Conservation (phyloP, 1,140 invertebrate genomes). For the Megalopta genalis region DNA sequence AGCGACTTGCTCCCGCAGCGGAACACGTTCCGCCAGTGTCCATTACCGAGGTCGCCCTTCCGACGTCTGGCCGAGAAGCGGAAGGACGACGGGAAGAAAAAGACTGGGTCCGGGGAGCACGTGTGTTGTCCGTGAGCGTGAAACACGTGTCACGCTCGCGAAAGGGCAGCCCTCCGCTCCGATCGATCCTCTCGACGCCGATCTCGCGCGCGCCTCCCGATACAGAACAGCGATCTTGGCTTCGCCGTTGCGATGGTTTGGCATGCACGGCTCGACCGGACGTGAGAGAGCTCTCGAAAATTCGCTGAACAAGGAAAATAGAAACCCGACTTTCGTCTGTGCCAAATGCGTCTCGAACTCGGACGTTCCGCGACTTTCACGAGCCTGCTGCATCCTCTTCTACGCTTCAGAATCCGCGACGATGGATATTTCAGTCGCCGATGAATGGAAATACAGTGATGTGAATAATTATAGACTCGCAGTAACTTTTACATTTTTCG, state of each 20-base stretch:
- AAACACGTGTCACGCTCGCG: constrained; percentile 35
- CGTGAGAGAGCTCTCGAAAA: constrained; percentile 5
- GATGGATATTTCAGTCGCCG: background rate
- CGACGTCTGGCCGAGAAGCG: constrained; percentile 20
- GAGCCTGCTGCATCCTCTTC: constrained; percentile 13
- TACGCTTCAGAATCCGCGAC: background rate
- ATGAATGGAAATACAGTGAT: no score
- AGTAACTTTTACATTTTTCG: no score
- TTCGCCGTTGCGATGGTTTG: background rate
- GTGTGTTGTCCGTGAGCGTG: constrained; percentile 24
- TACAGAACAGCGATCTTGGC: background rate
- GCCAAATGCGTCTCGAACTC: constrained; percentile 30
- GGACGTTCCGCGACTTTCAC: background rate
- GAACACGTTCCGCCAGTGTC: constrained; percentile 18
- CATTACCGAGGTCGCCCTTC: constrained; percentile 34
- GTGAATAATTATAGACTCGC: no score
- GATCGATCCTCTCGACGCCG: background rate
- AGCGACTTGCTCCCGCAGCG: background rate
- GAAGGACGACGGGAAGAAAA: constrained; percentile 7
- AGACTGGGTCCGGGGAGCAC: background rate
- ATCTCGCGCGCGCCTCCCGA: background rate
- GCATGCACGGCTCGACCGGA: constrained; percentile 15
- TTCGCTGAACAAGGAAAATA: constrained; percentile 29
- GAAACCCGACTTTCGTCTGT: constrained; percentile 16
- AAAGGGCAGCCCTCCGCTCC: background rate